These are phyloP conservation scores for Uropsilus gracilis DNA, from an alignment of 2,113 vertebrate genomes.

Conservation along the genomic window DNA sequence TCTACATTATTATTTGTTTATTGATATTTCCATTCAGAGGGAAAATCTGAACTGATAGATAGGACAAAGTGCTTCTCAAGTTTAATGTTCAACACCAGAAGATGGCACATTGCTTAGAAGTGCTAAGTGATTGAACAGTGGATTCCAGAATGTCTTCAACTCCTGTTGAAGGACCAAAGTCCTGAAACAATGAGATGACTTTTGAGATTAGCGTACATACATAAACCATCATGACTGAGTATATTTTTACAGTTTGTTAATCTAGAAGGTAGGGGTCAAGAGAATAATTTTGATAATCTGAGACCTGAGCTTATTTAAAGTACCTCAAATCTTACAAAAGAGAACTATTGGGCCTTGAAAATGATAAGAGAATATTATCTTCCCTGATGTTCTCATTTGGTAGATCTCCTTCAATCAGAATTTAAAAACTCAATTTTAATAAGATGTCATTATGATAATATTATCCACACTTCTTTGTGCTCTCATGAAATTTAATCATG, in stretches of 20 bases:
- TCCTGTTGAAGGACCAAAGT: not conserved
- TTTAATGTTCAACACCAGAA: not conserved
- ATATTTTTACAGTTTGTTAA: not conserved
- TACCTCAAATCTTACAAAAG: not conserved
- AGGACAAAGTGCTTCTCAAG: not conserved
- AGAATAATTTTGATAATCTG: not conserved
- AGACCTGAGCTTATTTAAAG: not conserved
- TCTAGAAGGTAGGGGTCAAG: not conserved
- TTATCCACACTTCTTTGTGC: conserved; percentile 55
- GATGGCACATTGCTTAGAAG: not conserved
- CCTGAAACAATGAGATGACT: not conserved
- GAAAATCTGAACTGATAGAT: not conserved
- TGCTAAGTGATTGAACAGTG: not conserved
- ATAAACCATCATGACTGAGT: not conserved
- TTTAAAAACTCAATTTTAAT: conserved; percentile 54
- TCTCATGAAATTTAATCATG: conserved; percentile 74
- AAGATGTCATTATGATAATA: conserved; percentile 64
- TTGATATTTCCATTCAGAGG: not conserved
- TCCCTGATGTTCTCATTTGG: not conserved
- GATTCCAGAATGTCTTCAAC: not conserved
- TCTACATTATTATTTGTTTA: not conserved
- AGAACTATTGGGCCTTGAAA: not conserved
- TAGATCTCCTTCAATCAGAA: conserved; percentile 50
- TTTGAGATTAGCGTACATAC: not conserved
- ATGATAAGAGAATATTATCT: not conserved